Evolutionary conservation across 1,140 invertebrate species (phyloP).

Genomic region (Trachelipus rathkii): DNA sequence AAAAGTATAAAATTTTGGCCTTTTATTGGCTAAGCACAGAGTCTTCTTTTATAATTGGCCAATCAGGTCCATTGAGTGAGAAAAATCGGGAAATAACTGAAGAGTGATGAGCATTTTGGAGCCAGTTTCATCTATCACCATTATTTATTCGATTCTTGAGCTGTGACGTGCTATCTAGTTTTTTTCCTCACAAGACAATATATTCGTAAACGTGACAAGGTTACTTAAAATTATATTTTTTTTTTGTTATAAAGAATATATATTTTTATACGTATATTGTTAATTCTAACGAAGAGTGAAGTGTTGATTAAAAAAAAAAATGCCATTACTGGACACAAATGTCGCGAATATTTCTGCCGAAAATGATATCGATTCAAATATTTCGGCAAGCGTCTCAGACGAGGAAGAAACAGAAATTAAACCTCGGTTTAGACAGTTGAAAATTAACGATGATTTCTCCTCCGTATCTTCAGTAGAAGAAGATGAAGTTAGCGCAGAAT

Average conservation of each 20-base stretch:
- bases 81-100: neutral
- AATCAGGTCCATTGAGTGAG: neutral
- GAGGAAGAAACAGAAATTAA: constrained; percentile 22
- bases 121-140: neutral
- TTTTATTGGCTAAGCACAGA: constrained; percentile 13
- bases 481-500: constrained; percentile 32
- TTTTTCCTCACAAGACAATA: neutral
- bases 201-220: constrained; percentile 1
- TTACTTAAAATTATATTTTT: too few relatives aligned
- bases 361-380: constrained; percentile 26
- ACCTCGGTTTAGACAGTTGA: neutral
- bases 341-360: neutral
- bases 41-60: neutral
- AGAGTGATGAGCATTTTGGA: neutral
- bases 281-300: too few relatives aligned
- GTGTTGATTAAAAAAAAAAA: neutral
- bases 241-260: too few relatives aligned
- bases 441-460: neutral
- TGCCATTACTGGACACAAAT: neutral
- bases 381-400: neutral
- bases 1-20: neutral
- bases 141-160: neutral
- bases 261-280: too few relatives aligned
- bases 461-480: constrained; percentile 1
- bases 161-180: neutral